Evolutionary conservation across 2,888 invertebrate genomes (phyloP).

Genomic region (Acronicta alni): DNA sequence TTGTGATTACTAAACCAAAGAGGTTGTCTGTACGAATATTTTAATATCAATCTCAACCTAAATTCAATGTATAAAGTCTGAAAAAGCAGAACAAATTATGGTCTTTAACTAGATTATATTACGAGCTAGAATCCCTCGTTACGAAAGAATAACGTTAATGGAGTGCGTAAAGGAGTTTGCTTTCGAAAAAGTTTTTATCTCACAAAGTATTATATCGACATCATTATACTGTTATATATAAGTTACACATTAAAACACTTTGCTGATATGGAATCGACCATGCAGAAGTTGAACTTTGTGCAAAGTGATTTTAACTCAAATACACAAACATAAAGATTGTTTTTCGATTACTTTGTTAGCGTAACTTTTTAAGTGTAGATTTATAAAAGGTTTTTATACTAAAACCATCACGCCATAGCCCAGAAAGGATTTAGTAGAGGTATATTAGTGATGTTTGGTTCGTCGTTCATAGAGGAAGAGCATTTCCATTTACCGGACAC

Average conservation of each 20-base stretch:
- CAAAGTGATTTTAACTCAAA: background rate
- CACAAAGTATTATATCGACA: conserved; percentile 2
- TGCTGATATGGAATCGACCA: background rate
- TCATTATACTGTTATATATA: conserved; percentile 36
- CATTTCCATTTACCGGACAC: too few relatives aligned
- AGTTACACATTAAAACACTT: conserved; percentile 18
- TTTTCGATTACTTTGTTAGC: too few relatives aligned
- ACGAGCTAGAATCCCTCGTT: conserved; percentile 19
- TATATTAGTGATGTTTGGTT: too few relatives aligned
- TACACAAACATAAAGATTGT: background rate
- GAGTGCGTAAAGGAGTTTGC: conserved; percentile 11
- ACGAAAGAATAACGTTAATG: conserved; percentile 25
- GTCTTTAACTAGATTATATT: conserved; percentile 14
- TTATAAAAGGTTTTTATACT: too few relatives aligned
- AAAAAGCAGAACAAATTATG: conserved; percentile 2
- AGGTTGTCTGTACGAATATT: background rate
- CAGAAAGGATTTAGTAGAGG: too few relatives aligned
- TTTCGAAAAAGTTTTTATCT: conserved; percentile 6
- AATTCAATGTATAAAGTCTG: background rate
- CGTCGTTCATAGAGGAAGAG: too few relatives aligned
- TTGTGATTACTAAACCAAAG: too few relatives aligned
- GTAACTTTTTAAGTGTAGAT: too few relatives aligned
- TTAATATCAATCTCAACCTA: background rate
- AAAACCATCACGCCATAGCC: too few relatives aligned
- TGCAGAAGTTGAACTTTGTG: conserved; percentile 11